A percentile compares a stretch with the other conserved stretches of the same genome.
Evolutionary conservation across 2,797 vertebrate genomes (phyloP).

Genomic region (Pygocentrus nattereri): DNA sequence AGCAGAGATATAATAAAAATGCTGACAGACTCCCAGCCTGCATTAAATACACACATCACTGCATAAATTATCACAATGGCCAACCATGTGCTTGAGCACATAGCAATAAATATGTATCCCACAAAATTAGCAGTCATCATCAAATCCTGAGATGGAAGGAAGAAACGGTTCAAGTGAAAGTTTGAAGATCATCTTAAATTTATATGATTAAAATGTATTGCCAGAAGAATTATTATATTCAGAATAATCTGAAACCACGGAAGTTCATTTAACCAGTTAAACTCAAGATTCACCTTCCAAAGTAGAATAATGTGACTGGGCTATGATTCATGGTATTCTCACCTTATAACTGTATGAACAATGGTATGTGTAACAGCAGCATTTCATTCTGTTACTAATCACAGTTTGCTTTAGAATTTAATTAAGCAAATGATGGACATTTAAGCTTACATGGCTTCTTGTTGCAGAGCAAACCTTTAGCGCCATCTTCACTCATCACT

Average conservation of each 20-base stretch:
- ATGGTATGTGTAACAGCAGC: no score
- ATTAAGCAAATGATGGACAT: neutral
- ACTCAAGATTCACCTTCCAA: no score
- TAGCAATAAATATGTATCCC: neutral
- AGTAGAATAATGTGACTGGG: no score
- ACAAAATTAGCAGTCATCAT: neutral
- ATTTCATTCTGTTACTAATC: neutral
- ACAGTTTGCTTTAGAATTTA: no score
- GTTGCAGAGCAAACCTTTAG: neutral
- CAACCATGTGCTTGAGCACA: neutral
- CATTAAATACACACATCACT: neutral
- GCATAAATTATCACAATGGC: slow-evolving; percentile 2
- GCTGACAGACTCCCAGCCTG: neutral
- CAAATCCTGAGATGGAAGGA: neutral
- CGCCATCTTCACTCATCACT: slow-evolving; percentile 22
- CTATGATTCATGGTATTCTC: no score
- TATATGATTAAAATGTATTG: no score
- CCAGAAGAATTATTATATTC: no score
- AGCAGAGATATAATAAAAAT: neutral
- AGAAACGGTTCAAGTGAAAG: neutral
- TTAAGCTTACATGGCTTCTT: neutral
- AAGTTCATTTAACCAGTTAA: neutral
- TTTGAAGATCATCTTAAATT: neutral
- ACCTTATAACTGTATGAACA: no score
- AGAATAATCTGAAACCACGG: no score